Base-by-base conservation (phyloP, 2,888 invertebrate genomes). In the Agriopis leucophaearia region DNA sequence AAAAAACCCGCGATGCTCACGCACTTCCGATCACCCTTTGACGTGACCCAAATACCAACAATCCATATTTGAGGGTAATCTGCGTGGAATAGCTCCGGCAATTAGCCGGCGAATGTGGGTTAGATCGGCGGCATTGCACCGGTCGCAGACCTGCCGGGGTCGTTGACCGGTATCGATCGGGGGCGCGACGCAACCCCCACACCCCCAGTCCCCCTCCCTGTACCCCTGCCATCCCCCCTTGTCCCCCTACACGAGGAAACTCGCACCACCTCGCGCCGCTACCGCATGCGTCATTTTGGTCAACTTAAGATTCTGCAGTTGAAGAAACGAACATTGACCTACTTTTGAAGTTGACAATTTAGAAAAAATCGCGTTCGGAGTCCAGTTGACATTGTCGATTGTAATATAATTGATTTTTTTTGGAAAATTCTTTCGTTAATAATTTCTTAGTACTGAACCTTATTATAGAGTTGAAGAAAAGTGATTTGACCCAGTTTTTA, bases 121-220 rank as follows among this genome's bases (percentile, higher is more conserved):
- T 91, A 91, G 86, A 87, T 83, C 82, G 82, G 88, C 85, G 87
- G 84, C 88, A 86, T 81, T 90, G 91, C 91, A 90, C 88, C 90
- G 90, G 86, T 84, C 87, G 86, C 83, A 83, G 87, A 85, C 87
- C 85, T 81, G 79, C 78, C 87, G 89, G 86, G 93, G 91, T 93
- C 92, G 87, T 89, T 88, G 92, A 87, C 92, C 92, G 90, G 81
- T 92, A 94, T 94, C 92, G 93, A 94, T 90, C 93, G 88, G 81
- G 88, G 78, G 88, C 85, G 87, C 86, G 85, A 82, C 85, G 80
- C 82, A 80, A 78, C 81, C 81, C 83, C 83, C 88, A 86, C 86
- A 87, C 85, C 87, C 81, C 84, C 85, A 85, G 85, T 13, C 36
- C 18, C 44, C 85, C 77, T 70, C 76, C 73, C 78, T 45, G 38